These are phyloP conservation scores for Halictus rubicundus DNA, from an alignment of 1,140 invertebrate species.

Conservation along the genomic window DNA sequence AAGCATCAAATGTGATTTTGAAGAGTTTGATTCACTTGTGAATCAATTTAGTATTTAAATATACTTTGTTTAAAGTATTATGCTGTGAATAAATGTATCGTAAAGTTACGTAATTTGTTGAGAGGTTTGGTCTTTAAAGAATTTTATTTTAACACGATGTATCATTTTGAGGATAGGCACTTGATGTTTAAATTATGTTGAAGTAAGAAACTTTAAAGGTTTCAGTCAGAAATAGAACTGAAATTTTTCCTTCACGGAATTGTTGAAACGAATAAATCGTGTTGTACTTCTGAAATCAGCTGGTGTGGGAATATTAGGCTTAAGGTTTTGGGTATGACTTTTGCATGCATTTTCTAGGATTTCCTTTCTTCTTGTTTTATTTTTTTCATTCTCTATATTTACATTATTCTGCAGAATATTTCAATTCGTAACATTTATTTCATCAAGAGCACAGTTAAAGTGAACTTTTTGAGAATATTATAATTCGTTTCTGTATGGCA, in stretches of 20 bases:
- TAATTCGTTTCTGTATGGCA: too few relatives aligned
- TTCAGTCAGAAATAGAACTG: too few relatives aligned
- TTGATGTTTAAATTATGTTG: too few relatives aligned
- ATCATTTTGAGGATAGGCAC: neutral
- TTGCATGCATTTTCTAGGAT: neutral
- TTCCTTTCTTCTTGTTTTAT: neutral
- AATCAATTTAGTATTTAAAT: too few relatives aligned
- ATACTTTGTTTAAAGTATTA: too few relatives aligned
- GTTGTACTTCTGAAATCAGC: neutral
- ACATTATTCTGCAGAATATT: neutral
- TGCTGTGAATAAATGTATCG: too few relatives aligned
- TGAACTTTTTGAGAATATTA: too few relatives aligned
- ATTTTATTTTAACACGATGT: neutral
- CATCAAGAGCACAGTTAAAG: neutral
- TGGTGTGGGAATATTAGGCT: neutral
- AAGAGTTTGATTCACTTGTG: too few relatives aligned
- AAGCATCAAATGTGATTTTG: too few relatives aligned
- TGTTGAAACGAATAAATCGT: neutral
- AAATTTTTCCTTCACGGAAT: too few relatives aligned
- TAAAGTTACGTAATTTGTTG: too few relatives aligned
- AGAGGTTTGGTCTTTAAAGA: neutral
- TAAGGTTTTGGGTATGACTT: neutral
- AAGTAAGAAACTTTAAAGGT: too few relatives aligned
- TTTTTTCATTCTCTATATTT: neutral
- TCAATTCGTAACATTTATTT: neutral